These are phyloP conservation scores for Eubasilissa regina DNA, from an alignment of 1,140 invertebrate genomes.

Conservation along the genomic window DNA sequence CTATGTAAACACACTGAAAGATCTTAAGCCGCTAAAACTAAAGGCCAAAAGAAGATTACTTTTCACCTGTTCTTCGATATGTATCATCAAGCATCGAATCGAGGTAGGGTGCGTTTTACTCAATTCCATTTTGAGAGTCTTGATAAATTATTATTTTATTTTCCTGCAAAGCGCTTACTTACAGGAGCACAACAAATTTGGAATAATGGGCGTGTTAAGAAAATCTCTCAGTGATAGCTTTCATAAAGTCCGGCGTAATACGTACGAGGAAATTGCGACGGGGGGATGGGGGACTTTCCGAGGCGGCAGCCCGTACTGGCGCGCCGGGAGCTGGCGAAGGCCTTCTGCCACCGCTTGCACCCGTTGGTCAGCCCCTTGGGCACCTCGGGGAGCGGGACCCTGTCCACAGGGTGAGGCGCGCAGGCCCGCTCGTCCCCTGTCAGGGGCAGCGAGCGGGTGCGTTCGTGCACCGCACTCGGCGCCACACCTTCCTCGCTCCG, in stretches of 20 bases:
- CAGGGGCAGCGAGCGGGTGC: conserved; percentile 78
- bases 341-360: conserved; percentile 29
- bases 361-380: conserved; percentile 57
- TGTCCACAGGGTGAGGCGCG: conserved; percentile 71
- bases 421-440: conserved; percentile 73
- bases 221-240: conserved; percentile 6
- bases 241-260: conserved; percentile 52
- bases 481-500: conserved; percentile 56
- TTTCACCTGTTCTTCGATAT: too few relatives aligned
- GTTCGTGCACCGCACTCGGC: conserved; percentile 72
- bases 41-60: too few relatives aligned
- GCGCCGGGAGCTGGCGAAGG: conserved; percentile 28
- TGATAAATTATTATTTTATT: too few relatives aligned
- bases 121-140: too few relatives aligned
- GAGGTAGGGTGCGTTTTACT: too few relatives aligned
- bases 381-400: conserved; percentile 59
- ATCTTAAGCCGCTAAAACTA: not conserved
- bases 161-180: too few relatives aligned
- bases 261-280: conserved; percentile 62
- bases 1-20: conserved; percentile 19
- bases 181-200: too few relatives aligned
- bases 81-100: too few relatives aligned
- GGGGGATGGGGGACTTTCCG: conserved; percentile 49
- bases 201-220: not conserved
- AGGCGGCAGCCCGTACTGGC: conserved; percentile 54